Conservation (phyloP, 1,140 invertebrate genomes). For the Pseudomyrmex sp. region DNA sequence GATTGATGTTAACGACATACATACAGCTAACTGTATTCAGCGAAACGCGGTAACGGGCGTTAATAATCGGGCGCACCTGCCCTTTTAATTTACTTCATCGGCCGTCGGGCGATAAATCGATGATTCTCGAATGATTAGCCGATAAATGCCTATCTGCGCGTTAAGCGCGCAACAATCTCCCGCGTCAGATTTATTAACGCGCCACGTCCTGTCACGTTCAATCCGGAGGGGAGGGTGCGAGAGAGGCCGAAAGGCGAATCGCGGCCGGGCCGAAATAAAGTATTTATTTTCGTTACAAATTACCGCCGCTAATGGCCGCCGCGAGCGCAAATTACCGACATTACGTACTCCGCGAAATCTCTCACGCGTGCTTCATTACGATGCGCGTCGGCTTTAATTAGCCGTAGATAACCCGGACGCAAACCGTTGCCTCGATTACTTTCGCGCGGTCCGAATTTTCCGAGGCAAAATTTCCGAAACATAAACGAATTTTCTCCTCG, state of each 20-base stretch:
- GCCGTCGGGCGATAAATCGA: conserved; percentile 67
- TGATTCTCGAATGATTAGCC: conserved; percentile 73
- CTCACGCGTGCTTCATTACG: conserved; percentile 57
- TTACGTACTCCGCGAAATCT: conserved; percentile 59
- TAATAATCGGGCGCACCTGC: conserved; percentile 70
- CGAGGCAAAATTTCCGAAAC: conserved; percentile 15
- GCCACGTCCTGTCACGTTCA: conserved; percentile 2
- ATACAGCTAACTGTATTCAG: conserved; percentile 38
- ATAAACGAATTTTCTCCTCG: background rate
- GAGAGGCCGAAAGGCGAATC: conserved; percentile 8
- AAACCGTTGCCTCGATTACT: conserved; percentile 54
- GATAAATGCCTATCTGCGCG: conserved; percentile 74
- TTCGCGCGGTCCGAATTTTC: conserved; percentile 38
- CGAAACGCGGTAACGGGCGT: conserved; percentile 59
- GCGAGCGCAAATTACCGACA: conserved; percentile 58
- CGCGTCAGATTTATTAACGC: conserved; percentile 56
- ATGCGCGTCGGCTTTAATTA: conserved; percentile 56
- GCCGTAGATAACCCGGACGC: conserved; percentile 45
- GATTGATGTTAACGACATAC: conserved; percentile 72
- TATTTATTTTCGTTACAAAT: conserved; percentile 66
- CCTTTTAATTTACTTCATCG: conserved; percentile 75
- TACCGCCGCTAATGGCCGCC: conserved; percentile 53
- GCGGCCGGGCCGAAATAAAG: conserved; percentile 47
- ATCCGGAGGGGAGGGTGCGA: background rate
- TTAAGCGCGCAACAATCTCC: conserved; percentile 63